Evolutionary conservation across 2,113 vertebrate genomes (phyloP), one percentile per base, ranked within the genome.

Genomic region (Bombycilla garrulus): DNA sequence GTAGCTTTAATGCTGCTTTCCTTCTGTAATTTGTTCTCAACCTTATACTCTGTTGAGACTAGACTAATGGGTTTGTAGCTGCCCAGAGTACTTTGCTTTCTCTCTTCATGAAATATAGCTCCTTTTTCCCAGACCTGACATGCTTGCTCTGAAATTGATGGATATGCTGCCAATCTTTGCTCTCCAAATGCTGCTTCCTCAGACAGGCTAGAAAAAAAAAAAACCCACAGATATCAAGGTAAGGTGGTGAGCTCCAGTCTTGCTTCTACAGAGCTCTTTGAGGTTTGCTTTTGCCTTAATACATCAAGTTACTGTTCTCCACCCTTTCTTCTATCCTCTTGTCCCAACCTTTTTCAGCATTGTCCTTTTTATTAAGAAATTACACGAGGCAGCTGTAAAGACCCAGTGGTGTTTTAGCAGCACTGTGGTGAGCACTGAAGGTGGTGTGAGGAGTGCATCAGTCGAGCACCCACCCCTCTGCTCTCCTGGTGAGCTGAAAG

Each of bases 21-120:
- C 65, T 95, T 73, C 92, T 87, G 89, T 92, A 97, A 95, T 95
- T 97, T 91, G 83, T 97, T 96, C 95, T 91, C 95, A 97, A 96
- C 94, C 94, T 97, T 91, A 84, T 60, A 90, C 89, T 95, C 95
- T 95, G 35, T 38, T 81, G 86, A 96, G 92, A 95, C 93, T 79
- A 95, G 77, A 94, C 95, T 97, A 96, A 97, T 95, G 80, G 81
- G 61, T 88, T 92, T 97, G 83, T 91, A 95, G 89, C 86, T 94
- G 91, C 89, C 86, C 86, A 60, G 81, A 91, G 94, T 92, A 95
- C 89, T 96, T 96, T 87, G 94, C 84, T 96, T 91, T 89, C 77
- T 81, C 86, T 92, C 81, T 79, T 89, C 80, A 81, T 97, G 94
- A 97, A 96, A 96, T 96, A 97, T 71, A 84, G 91, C 94, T 97